Evolutionary conservation across 2,888 invertebrate genomes (phyloP).

Genomic region (Heliconius ethilla): DNA sequence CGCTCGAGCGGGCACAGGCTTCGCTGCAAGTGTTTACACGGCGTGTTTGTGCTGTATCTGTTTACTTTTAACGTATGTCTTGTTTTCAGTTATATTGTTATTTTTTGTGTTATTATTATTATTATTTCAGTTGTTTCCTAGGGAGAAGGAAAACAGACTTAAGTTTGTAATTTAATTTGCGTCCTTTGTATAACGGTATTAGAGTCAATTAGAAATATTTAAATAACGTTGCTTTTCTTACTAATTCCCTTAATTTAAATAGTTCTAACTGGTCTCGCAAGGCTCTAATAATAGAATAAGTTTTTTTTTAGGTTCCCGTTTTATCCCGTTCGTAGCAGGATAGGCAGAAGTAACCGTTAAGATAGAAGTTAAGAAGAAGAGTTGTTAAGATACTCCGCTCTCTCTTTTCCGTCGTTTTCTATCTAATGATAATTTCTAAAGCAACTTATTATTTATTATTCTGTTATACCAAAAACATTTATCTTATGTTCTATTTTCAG

Average conservation of each 20-base stretch:
- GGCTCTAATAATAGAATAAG: neutral
- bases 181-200: neutral
- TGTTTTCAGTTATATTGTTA: neutral
- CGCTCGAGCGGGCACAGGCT: conserved; percentile 44
- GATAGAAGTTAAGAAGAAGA: too few relatives aligned
- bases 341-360: neutral
- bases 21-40: conserved; percentile 1
- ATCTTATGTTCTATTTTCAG: neutral
- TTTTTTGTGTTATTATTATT: too few relatives aligned
- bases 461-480: neutral
- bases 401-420: neutral
- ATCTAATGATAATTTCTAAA: neutral
- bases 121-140: neutral
- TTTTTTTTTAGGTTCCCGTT: neutral
- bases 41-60: conserved; percentile 3
- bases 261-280: neutral
- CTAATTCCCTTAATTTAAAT: neutral
- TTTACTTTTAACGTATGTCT: neutral
- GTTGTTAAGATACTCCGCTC: neutral
- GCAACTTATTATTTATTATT: neutral
- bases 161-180: conserved; percentile 15
- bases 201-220: conserved; percentile 21
- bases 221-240: conserved; percentile 19
- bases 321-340: neutral
- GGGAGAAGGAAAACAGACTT: conserved; percentile 6